phyloP scores from a whole-genome alignment of 1,140 invertebrate genomes.

The Drosophila tani region DNA sequence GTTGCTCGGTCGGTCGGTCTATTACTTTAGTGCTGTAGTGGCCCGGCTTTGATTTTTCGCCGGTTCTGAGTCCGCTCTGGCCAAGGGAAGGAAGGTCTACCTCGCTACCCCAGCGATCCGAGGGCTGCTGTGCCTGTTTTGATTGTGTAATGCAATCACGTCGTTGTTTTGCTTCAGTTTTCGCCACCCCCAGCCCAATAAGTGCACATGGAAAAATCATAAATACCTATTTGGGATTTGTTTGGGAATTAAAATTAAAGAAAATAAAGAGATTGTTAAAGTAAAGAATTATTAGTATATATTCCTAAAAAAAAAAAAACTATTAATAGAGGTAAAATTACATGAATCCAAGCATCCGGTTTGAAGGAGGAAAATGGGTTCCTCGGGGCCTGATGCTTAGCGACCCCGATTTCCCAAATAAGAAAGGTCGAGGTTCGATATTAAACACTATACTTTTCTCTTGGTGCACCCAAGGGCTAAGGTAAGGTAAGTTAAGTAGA shows the following conservation, averaged over 20 bases:
- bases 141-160: slow-evolving; percentile 84
- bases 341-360: no score
- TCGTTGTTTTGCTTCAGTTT: slow-evolving; percentile 79
- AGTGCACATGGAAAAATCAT: slow-evolving; percentile 4
- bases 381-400: no score
- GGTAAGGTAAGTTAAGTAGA: slow-evolving; percentile 81
- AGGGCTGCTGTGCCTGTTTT: slow-evolving; percentile 65
- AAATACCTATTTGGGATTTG: not conserved
- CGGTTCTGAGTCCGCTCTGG: slow-evolving; percentile 18
- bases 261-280: not conserved
- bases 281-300: no score
- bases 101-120: slow-evolving; percentile 31
- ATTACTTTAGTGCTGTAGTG: slow-evolving; percentile 77
- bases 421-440: no score
- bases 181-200: not conserved
- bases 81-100: slow-evolving; percentile 19
- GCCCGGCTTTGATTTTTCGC: slow-evolving; percentile 73
- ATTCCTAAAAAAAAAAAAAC: rapidly evolving
- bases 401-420: no score
- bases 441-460: not conserved
- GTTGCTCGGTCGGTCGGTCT: slow-evolving; percentile 45
- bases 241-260: no score
- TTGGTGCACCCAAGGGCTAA: slow-evolving; percentile 35
- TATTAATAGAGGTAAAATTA: not conserved
- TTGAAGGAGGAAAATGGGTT: no score